Evolutionary conservation across 2,888 invertebrate species (phyloP), one percentile per base, ranked within the genome.

Genomic region (Ornithoptera priamus): DNA sequence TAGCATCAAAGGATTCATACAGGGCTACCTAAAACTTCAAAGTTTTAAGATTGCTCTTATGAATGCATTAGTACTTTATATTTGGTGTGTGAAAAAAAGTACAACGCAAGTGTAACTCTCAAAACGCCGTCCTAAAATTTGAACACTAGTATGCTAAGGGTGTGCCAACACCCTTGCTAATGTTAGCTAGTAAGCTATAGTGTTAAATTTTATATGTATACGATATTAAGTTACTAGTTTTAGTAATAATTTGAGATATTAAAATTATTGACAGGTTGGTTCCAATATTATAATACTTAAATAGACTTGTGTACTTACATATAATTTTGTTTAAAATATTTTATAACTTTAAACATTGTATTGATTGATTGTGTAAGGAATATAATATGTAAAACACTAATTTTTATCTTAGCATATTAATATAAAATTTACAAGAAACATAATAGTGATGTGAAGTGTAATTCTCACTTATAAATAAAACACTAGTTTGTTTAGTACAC

Each of bases 11-110:
- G 42, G 42, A 7, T 62, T 62, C 39, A 62, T n/a, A 42, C 36
- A 39, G 4, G n/a, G 8, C 61, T 42, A 57, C 62, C 57, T 30
- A 46, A 68, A 68, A 68, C 68, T 68, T 68, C 62, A 68, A 57
- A 46, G 46, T 68, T 68, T 68, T 68, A 30, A 68, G 68, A 58
- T 62, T 59, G 58, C 58, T 68, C 58, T 68, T 58, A 62, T 17
- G 58, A 68, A 68, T 68, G 68, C 68, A 68, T 62, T 68, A 68
- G 68, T 62, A 62, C 68, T 57, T 68, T 62, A 68, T 68, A 62
- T 68, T 68, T 68, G 22, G 68, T 62, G 62, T 62, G 68, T 59
- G 20, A 62, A 46, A 64, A 30, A 64, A 57, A 58, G 62, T 46
- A 46, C 42, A 30, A 30, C n/a, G 57, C 62, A 62, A 68, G 62